Base-by-base conservation (phyloP, 1,140 invertebrate genomes). In the Tetramorium parvispinum region DNA sequence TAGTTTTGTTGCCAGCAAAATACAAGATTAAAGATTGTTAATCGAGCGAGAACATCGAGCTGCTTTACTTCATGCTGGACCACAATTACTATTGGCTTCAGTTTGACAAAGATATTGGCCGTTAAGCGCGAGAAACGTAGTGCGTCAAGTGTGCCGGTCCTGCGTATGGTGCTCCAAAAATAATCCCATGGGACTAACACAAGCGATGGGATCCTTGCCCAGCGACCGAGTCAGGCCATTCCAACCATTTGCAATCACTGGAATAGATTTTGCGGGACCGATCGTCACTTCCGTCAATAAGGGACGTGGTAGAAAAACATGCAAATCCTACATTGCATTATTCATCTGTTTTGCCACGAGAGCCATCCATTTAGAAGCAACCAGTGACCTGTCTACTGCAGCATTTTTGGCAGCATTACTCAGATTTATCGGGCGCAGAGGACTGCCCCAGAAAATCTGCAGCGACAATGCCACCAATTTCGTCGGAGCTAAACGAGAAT, bases 231-330 rank as follows among this genome's bases (percentile, higher is more conserved):
- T 92, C 0, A 92, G 63, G 0, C 85, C 87, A 3, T 43, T 79
- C 0, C 68, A 87, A 32, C 92, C 93, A 1, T 95, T n/a, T 77
- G 86, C 83, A 16, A 85, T 92, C 8, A 88, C 87, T 3, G 46
- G 46, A 0, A 89, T 95, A 0, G 95, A 95, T 87, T 95, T 91
- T 79, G 94, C 92, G 1, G 95, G 95, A 7, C 93, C 93, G 0
- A 65, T 85, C 3, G 13, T 53, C n/a, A 63, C 46, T 3, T 11
- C 13, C 3, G 46, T 46, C 11, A 46, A 46, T 2, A 46, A 46
- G 6, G 46, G 46, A 13, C 11, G 46, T 46, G 46, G 10, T 4
- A 11, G 46, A 0, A 46, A 46, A 11, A 46, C 46, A 11, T 13
- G 11, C 10, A 46, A 46, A 46, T 13, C 11, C 0, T 46, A 46